Conservation (phyloP, 1,140 invertebrate species). For the Ephestia elutella region DNA sequence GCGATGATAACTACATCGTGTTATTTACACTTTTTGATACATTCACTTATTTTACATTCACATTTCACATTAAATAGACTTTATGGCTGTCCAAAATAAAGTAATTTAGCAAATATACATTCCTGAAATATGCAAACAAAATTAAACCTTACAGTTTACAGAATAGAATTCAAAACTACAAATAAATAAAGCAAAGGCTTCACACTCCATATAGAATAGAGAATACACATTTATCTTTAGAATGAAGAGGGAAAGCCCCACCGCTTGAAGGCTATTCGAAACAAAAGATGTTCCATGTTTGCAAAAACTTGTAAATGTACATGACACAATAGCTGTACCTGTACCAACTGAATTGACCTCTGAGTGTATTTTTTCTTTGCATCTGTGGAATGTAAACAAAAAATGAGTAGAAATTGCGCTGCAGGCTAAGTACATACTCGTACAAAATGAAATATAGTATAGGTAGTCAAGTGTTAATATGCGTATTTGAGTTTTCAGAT, state of each 20-base stretch:
- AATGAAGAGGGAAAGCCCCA: slow-evolving; percentile 38
- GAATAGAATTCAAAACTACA: slow-evolving; percentile 14
- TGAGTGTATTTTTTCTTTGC: too few relatives aligned
- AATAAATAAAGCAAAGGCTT: slow-evolving; percentile 13
- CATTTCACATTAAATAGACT: slow-evolving; percentile 21
- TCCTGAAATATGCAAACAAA: neutral
- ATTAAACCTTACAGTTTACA: slow-evolving; percentile 9
- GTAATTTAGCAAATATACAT: slow-evolving; percentile 3
- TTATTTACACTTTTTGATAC: neutral
- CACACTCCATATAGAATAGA: too few relatives aligned
- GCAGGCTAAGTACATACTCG: neutral
- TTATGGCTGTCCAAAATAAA: slow-evolving; percentile 18
- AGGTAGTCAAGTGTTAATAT: too few relatives aligned
- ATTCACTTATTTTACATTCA: slow-evolving; percentile 18
- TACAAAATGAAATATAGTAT: neutral
- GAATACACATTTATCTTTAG: slow-evolving; percentile 37
- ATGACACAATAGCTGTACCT: slow-evolving; percentile 27
- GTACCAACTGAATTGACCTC: slow-evolving; percentile 22
- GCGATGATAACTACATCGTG: neutral
- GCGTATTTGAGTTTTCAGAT: too few relatives aligned
- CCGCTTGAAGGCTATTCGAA: slow-evolving; percentile 28
- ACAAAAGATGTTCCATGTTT: slow-evolving; percentile 36
- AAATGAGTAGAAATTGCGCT: neutral
- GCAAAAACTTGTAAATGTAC: slow-evolving; percentile 12
- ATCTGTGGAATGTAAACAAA: neutral